Percentiles rank a stretch among this genome's conserved stretches.
phyloP scores from a whole-genome alignment of 2,113 vertebrate genomes.

The Aspiorhynchus laticeps region DNA sequence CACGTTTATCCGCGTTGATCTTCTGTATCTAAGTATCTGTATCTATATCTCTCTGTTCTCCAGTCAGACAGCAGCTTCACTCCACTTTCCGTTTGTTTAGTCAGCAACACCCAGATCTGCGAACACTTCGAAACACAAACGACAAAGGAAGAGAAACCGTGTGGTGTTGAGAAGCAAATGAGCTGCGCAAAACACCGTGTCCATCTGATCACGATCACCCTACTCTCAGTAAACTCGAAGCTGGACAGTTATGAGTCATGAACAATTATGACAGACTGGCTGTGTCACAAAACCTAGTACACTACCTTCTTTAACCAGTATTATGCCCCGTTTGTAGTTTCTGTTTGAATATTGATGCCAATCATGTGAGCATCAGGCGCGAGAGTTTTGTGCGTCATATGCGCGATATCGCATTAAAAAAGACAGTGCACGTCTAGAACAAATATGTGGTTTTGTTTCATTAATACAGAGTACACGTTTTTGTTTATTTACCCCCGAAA shows the following conservation, averaged over 20 bases:
- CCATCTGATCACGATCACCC: neutral
- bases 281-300: neutral
- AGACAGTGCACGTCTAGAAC: no score
- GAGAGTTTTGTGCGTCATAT: neutral
- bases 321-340: neutral
- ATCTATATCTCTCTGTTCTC: neutral
- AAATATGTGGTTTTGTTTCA: no score
- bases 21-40: no score
- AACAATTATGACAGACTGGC: neutral
- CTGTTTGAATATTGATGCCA: neutral
- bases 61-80: neutral
- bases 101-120: slow-evolving; percentile 1
- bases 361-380: neutral
- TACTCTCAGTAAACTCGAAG: neutral
- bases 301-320: neutral
- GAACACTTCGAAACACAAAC: neutral
- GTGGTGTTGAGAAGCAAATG: no score
- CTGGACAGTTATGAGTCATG: neutral
- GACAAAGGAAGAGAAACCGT: slow-evolving; percentile 12
- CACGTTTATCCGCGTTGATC: neutral
- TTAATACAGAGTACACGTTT: no score
- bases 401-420: neutral
- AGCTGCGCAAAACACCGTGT: neutral
- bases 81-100: neutral
- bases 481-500: no score